These are phyloP conservation scores for Oostethus manadensis DNA, from an alignment of 2,113 vertebrate species.

Conservation along the genomic window DNA sequence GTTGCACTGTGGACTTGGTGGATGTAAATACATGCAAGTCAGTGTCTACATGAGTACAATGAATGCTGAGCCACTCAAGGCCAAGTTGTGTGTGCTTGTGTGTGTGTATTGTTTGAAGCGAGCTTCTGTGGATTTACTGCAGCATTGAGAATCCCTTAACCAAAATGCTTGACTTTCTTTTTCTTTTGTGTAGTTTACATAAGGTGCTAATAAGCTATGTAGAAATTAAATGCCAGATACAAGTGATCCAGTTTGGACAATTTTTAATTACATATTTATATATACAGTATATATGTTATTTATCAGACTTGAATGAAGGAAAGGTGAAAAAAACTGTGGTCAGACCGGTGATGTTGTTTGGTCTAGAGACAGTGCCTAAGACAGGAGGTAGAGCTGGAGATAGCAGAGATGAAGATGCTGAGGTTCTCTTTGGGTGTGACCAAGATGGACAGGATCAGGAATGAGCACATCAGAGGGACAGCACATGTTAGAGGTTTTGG, in stretches of 20 bases:
- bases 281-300: too few relatives aligned
- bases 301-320: too few relatives aligned
- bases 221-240: neutral
- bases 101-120: constrained; percentile 26
- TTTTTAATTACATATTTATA: constrained; percentile 13
- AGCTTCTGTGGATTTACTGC: constrained; percentile 31
- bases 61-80: constrained; percentile 11
- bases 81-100: neutral
- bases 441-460: too few relatives aligned
- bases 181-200: neutral
- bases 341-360: too few relatives aligned
- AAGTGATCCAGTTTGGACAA: constrained; percentile 13
- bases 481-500: too few relatives aligned
- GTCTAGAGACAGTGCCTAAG: too few relatives aligned
- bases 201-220: constrained; percentile 3
- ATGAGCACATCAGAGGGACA: too few relatives aligned
- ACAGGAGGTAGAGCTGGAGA: too few relatives aligned
- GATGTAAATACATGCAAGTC: constrained; percentile 3
- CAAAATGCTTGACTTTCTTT: constrained; percentile 18
- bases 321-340: too few relatives aligned
- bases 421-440: too few relatives aligned
- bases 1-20: constrained; percentile 1
- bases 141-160: constrained; percentile 44
- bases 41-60: constrained; percentile 7
- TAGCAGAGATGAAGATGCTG: too few relatives aligned